Evolutionary conservation across 1,140 invertebrate genomes (phyloP).

Genomic region (Drosophila littoralis): DNA sequence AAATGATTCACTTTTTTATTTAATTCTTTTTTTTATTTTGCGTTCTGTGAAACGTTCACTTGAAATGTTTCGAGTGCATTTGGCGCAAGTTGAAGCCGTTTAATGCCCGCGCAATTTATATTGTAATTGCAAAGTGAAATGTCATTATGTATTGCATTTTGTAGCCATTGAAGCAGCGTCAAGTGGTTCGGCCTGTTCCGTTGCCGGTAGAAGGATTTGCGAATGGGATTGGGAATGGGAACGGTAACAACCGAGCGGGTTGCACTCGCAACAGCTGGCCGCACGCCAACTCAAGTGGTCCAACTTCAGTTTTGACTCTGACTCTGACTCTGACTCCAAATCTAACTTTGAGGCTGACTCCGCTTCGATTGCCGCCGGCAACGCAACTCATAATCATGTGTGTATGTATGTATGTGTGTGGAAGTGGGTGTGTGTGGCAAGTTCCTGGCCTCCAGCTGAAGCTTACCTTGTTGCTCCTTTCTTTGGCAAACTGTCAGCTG

Average conservation of each 20-base stretch:
- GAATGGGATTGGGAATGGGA: background rate
- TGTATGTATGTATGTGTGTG: constrained; percentile 1
- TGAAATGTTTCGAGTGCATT: constrained; percentile 76
- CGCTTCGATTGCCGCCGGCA: constrained; percentile 34
- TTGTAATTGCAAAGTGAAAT: constrained; percentile 81
- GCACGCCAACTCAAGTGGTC: constrained; percentile 73
- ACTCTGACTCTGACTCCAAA: constrained; percentile 33
- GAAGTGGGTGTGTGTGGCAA: constrained; percentile 9
- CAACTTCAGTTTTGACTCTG: constrained; percentile 39
- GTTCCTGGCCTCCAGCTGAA: background rate
- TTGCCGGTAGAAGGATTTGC: background rate
- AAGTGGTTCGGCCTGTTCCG: constrained; percentile 61
- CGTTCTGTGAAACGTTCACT: constrained; percentile 60
- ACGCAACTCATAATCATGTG: constrained; percentile 23
- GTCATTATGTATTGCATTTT: constrained; percentile 82
- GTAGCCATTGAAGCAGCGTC: constrained; percentile 81
- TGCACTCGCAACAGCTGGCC: constrained; percentile 64
- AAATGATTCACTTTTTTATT: constrained; percentile 17
- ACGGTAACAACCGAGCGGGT: constrained; percentile 2
- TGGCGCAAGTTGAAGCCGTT: constrained; percentile 75
- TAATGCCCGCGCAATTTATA: constrained; percentile 77
- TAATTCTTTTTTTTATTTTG: constrained; percentile 42
- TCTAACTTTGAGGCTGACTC: constrained; percentile 11
- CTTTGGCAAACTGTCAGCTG: constrained; percentile 79
- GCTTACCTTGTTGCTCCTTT: constrained; percentile 58